phyloP scores from a whole-genome alignment of 1,140 invertebrate genomes.

The Anastatus disparis region DNA sequence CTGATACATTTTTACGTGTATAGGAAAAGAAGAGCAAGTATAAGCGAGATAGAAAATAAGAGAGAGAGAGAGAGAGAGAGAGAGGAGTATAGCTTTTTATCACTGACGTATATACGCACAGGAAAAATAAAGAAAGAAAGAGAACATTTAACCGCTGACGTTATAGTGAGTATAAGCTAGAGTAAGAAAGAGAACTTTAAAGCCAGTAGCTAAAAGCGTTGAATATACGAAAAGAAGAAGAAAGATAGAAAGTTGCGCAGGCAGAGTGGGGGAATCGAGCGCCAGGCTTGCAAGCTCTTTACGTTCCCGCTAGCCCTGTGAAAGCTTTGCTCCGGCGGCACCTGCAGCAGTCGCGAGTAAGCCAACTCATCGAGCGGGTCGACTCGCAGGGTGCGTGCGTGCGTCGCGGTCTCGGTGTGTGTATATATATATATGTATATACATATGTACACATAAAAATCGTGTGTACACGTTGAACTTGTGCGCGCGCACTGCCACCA shows the following conservation, averaged over 20 bases:
- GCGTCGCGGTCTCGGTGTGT: not conserved
- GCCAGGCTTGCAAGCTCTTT: conserved; percentile 46
- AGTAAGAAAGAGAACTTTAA: not conserved
- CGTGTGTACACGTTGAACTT: too few species aligned
- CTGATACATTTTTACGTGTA: too few species aligned
- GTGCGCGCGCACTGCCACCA: not conserved
- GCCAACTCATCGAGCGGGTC: conserved; percentile 60
- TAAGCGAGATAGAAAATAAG: too few species aligned
- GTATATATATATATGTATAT: not conserved
- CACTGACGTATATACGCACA: not conserved
- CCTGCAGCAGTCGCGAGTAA: conserved; percentile 59
- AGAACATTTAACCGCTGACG: not conserved
- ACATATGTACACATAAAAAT: not conserved
- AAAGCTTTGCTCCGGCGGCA: conserved; percentile 42
- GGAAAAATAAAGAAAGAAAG: not conserved
- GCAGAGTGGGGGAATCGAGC: conserved; percentile 22
- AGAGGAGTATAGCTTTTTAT: not conserved
- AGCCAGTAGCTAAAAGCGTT: not conserved
- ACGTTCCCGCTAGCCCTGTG: conserved; percentile 48
- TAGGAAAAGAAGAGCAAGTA: too few species aligned
- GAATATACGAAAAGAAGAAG: conserved; percentile 42
- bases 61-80: not conserved
- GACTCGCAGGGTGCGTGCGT: conserved; percentile 24
- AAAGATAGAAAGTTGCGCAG: conserved; percentile 38
- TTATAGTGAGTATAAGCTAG: not conserved